Evolutionary conservation across 2,113 vertebrate species (phyloP).

Genomic region (Suncus etruscus): DNA sequence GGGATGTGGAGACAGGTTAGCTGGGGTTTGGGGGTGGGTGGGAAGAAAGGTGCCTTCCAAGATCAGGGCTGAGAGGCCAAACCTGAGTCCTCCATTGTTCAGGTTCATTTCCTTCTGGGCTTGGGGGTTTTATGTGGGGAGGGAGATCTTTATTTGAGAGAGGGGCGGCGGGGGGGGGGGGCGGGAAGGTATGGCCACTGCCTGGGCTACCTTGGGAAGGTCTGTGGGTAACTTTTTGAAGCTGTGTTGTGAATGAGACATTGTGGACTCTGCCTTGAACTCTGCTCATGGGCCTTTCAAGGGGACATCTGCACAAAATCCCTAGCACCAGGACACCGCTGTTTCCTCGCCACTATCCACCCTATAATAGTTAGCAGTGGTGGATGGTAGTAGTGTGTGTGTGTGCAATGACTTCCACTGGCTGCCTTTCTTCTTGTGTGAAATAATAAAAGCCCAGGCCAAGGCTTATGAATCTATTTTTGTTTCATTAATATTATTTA

Average conservation of each 20-base stretch:
- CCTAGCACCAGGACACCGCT: not conserved
- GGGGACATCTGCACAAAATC: not conserved
- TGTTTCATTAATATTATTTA: conserved; percentile 87
- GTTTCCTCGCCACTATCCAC: not conserved
- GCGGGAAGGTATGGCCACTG: not conserved
- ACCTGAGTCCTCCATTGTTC: not conserved
- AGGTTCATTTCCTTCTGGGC: conserved; percentile 11
- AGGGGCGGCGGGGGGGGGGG: not conserved
- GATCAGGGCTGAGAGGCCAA: not conserved
- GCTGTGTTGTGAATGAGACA: not conserved
- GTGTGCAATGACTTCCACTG: conserved; percentile 68
- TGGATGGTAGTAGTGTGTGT: conserved; percentile 61
- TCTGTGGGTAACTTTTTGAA: conserved; percentile 57
- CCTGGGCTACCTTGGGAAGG: conserved; percentile 16
- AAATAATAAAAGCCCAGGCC: conserved; percentile 80
- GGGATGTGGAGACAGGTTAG: conserved; percentile 82
- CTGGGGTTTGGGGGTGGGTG: conserved; percentile 83
- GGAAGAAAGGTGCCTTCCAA: conserved; percentile 83
- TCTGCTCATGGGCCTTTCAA: not conserved
- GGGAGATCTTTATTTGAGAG: not conserved
- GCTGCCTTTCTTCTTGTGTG: conserved; percentile 60
- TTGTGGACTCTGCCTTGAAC: not conserved
- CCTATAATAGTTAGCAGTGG: not conserved
- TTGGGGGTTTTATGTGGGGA: not conserved
- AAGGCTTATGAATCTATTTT: conserved; percentile 83